Evolutionary conservation across 2,113 vertebrate genomes (phyloP).

Genomic region (Nematolebias whitei): DNA sequence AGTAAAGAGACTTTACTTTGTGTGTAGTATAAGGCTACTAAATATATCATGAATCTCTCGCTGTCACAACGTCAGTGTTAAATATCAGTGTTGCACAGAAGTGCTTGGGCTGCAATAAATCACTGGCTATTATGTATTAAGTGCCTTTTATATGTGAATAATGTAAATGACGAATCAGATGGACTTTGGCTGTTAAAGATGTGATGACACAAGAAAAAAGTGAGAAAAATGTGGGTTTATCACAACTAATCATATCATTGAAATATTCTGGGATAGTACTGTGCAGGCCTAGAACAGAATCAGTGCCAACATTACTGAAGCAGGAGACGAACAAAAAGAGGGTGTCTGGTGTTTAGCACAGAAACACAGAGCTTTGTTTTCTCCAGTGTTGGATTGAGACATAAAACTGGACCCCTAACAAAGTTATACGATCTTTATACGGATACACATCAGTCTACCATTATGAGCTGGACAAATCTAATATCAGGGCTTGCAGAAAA

Average conservation of each 20-base stretch:
- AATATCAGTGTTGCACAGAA: too few relatives aligned
- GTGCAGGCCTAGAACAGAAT: background rate
- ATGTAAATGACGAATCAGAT: too few relatives aligned
- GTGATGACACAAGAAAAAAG: background rate
- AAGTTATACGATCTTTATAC: background rate
- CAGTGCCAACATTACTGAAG: background rate
- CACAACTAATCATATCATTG: background rate
- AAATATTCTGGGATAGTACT: background rate
- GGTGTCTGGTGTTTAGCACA: background rate
- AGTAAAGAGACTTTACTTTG: too few relatives aligned
- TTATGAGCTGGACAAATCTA: too few relatives aligned
- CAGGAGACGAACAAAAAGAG: background rate
- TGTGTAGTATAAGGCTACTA: too few relatives aligned
- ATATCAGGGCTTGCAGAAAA: too few relatives aligned
- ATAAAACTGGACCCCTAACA: background rate
- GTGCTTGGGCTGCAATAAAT: too few relatives aligned
- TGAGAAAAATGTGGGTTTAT: background rate
- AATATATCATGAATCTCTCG: too few relatives aligned
- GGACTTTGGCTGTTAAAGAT: too few relatives aligned
- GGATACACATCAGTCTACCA: background rate
- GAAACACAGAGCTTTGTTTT: background rate
- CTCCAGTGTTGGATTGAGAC: background rate
- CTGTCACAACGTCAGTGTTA: too few relatives aligned
- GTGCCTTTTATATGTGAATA: too few relatives aligned
- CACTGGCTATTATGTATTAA: too few relatives aligned